Conservation (phyloP, 2,797 vertebrate species). For the Falco berigora region DNA sequence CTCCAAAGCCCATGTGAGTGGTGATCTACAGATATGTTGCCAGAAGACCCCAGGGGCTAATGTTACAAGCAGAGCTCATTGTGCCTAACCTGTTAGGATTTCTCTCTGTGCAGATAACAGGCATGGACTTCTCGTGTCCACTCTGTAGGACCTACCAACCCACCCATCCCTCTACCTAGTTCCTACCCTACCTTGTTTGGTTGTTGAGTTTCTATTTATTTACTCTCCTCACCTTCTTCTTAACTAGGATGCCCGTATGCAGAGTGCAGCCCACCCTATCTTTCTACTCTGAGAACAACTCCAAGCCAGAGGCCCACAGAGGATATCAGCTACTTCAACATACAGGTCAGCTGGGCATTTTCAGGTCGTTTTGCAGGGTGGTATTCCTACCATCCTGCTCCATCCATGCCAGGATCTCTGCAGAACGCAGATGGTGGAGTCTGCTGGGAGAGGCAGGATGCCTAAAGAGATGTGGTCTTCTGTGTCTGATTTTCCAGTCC, state of each 20-base stretch:
- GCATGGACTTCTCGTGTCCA: neutral
- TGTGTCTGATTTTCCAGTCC: neutral
- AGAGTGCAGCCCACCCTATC: neutral
- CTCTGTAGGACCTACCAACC: neutral
- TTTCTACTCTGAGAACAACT: neutral
- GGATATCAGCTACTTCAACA: neutral
- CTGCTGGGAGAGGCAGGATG: neutral
- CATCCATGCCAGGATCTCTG: neutral
- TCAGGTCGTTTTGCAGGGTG: neutral
- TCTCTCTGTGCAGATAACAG: neutral
- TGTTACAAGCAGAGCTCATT: neutral
- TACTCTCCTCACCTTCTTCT: neutral
- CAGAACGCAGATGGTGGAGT: neutral
- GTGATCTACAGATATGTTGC: neutral
- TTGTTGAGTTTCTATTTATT: neutral
- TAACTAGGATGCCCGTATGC: neutral
- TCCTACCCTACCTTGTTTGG: neutral
- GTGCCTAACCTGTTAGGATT: neutral
- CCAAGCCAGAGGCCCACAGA: neutral
- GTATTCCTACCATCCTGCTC: neutral
- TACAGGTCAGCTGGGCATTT: rapidly evolving
- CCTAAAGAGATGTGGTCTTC: neutral
- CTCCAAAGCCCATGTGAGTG: neutral
- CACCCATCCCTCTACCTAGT: neutral
- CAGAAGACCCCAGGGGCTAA: neutral